Conservation (phyloP, 2,113 vertebrate species). For the Stercorarius parasiticus region DNA sequence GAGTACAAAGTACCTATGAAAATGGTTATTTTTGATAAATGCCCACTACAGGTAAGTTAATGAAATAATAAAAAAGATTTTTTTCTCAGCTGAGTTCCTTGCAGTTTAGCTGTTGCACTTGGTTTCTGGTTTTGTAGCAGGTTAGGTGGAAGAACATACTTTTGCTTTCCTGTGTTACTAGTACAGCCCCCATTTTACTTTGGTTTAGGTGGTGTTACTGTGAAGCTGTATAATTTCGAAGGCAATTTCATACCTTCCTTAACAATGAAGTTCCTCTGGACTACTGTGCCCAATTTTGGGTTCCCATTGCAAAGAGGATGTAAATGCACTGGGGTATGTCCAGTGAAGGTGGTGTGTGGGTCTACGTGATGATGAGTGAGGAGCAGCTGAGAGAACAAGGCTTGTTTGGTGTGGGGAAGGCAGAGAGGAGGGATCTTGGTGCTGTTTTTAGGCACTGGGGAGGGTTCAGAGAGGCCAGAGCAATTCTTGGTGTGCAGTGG, state of each 20-base stretch:
- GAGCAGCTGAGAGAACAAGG: not conserved
- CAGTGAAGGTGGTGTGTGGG: not conserved
- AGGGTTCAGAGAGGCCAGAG: not conserved
- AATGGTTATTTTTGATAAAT: not conserved
- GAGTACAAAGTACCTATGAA: not conserved
- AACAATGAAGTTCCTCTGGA: not conserved
- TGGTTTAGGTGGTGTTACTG: fast-evolving
- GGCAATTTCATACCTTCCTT: not conserved
- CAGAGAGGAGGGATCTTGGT: not conserved
- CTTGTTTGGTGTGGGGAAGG: not conserved
- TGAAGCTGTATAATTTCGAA: not conserved
- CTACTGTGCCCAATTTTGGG: not conserved
- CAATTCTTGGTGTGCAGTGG: not conserved
- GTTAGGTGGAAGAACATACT: not conserved
- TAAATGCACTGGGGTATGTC: not conserved
- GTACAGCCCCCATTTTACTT: not conserved
- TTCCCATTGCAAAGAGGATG: not conserved
- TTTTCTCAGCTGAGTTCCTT: not conserved
- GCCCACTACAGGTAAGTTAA: not conserved
- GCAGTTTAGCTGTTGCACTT: not conserved
- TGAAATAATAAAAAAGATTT: not conserved
- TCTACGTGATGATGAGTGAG: not conserved
- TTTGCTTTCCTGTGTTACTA: not conserved
- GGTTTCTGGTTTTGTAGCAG: not conserved
- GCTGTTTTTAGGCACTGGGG: not conserved